Base-by-base conservation (phyloP, 2,797 vertebrate species). In the Liasis olivaceus region DNA sequence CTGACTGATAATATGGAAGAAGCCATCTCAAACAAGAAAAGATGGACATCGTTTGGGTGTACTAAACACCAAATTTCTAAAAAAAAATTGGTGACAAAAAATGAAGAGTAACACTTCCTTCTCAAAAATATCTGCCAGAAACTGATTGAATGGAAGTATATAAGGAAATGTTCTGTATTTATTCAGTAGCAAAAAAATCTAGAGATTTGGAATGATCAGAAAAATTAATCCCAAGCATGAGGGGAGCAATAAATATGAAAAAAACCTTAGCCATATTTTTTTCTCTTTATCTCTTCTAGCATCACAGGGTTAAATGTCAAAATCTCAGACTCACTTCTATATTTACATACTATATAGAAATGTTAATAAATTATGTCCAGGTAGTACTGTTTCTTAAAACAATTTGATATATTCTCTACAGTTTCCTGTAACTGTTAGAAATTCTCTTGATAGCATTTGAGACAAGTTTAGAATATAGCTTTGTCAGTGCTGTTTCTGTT, bases 371-470 rank as follows among this genome's bases (percentile, higher is more conserved):
- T 93, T 87, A 90, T 93, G 47, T 92, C 95, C 85, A 86, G 90
- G 90, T 94, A 89, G 0, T 93, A 5, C 86, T 56, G 66, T 93
- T 95, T 87, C 91, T 58, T 90, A 94, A 95, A 96, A 90, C 88
- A 8, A 91, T 91, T 42, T 81, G 42, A 93, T 94, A 92, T 59
- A 93, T 72, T 93, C 42, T 17, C 36, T 91, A 93, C 51, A 95
- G 4, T 87, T 47, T 94, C 94, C 81, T 14, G 5, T 90, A 87
- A 87, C 13, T 59, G 92, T n/a, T 93, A 92, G 86, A 96, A 95
- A 95, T 95, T 96, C 93, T 97, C 94, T 58, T 85, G 91, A 94
- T 94, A 91, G 59, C 92, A 72, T 96, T 56, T 94, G 93, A 97
- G 88, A 77, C 93, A 95, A 90, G 88, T 94, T 54, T 31, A 92